Percentiles rank a stretch among this genome's conserved stretches.
phyloP scores from a whole-genome alignment of 2,888 invertebrate species.

The Bellardia bayeri region DNA sequence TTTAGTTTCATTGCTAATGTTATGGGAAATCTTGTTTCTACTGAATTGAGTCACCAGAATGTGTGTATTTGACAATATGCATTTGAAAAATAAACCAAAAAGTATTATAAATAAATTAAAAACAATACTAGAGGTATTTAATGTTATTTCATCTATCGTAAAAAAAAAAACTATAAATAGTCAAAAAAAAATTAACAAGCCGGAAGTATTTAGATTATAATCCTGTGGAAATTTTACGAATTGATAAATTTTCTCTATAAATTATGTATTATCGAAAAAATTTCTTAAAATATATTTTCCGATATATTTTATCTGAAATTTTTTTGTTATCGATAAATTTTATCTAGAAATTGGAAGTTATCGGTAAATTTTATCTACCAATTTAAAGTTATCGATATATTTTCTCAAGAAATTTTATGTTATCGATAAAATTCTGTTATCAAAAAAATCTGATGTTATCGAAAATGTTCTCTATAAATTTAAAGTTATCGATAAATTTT shows the following conservation, averaged over 20 bases:
- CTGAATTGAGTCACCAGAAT: background rate
- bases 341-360: background rate
- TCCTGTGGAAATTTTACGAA: too few species aligned
- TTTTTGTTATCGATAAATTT: too few species aligned
- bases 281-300: too few species aligned
- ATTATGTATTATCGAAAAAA: too few species aligned
- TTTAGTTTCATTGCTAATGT: background rate
- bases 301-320: too few species aligned
- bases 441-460: too few species aligned
- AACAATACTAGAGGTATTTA: background rate
- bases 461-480: too few species aligned
- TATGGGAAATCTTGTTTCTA: background rate
- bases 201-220: background rate
- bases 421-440: too few species aligned
- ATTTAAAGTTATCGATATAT: background rate
- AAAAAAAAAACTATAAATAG: background rate
- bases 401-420: too few species aligned
- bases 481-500: too few species aligned
- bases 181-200: background rate
- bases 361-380: background rate
- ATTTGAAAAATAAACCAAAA: background rate
- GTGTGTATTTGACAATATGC: constrained; percentile 1
- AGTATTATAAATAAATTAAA: background rate
- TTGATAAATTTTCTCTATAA: too few species aligned
- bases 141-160: background rate